Conservation (phyloP, 1,140 invertebrate genomes). For the Gyrodactylus bullatarudis region DNA sequence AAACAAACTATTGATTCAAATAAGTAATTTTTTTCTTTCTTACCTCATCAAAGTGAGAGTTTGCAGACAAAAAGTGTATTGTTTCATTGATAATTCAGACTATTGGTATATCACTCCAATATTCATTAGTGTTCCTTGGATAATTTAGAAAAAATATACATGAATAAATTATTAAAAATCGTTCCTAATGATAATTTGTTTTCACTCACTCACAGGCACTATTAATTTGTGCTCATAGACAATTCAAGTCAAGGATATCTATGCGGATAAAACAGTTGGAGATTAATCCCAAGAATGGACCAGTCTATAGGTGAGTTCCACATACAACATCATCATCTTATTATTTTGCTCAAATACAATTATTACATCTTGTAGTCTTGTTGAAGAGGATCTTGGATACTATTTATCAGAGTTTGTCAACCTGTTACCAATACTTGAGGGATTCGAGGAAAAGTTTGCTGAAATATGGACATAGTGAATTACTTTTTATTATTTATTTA, state of each 20-base stretch:
- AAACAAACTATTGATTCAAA: too few species aligned
- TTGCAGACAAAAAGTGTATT: too few species aligned
- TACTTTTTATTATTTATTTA: too few species aligned
- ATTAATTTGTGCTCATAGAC: not conserved
- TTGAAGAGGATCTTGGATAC: not conserved
- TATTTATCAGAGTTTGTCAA: not conserved
- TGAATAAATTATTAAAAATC: too few species aligned
- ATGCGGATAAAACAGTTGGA: not conserved
- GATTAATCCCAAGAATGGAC: not conserved
- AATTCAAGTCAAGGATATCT: not conserved
- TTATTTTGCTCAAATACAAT: not conserved
- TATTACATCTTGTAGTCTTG: not conserved
- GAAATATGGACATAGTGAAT: not conserved
- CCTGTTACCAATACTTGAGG: not conserved
- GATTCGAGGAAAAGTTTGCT: not conserved
- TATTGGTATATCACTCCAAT: too few species aligned
- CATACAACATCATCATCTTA: too few species aligned
- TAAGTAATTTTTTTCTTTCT: too few species aligned
- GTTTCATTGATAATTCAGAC: too few species aligned
- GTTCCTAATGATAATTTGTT: too few species aligned
- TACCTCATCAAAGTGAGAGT: too few species aligned
- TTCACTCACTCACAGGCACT: not conserved
- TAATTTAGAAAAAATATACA: too few species aligned
- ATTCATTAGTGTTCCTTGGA: too few species aligned
- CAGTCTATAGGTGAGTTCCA: not conserved